These are phyloP conservation scores for Himalopsyche kuldschensis DNA, from an alignment of 2,888 invertebrate species.

Conservation along the genomic window DNA sequence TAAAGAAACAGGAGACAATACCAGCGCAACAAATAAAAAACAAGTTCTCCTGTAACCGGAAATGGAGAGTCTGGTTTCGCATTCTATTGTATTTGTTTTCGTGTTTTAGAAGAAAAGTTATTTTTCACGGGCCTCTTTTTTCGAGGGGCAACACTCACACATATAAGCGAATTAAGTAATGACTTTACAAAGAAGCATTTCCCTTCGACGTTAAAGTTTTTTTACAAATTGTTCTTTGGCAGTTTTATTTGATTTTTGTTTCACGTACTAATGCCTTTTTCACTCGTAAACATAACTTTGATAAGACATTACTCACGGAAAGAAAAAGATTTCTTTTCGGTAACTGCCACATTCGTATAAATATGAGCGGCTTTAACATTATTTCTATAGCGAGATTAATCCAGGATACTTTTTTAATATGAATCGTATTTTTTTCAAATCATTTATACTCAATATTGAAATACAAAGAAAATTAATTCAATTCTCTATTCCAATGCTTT, in stretches of 20 bases:
- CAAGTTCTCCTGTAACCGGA: slow-evolving; percentile 22
- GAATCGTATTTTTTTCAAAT: no score
- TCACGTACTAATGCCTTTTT: background rate
- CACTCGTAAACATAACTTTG: background rate
- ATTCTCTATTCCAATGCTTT: no score
- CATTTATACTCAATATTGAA: no score
- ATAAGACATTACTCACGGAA: background rate
- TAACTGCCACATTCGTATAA: background rate
- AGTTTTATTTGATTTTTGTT: slow-evolving; percentile 1
- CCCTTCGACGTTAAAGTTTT: background rate
- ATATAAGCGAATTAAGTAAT: background rate
- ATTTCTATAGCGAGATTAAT: no score
- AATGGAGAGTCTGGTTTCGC: slow-evolving; percentile 24
- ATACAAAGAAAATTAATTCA: no score
- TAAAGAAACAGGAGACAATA: slow-evolving; percentile 13
- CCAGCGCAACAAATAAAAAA: slow-evolving; percentile 10
- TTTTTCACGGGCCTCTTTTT: slow-evolving; percentile 2
- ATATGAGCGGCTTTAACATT: no score
- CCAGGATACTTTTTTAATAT: no score
- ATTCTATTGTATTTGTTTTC: slow-evolving; percentile 2
- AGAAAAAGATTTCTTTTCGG: background rate
- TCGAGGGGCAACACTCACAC: background rate
- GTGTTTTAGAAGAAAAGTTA: background rate
- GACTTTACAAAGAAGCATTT: background rate
- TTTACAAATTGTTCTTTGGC: slow-evolving; percentile 1